A percentile compares a stretch with the other conserved stretches of the same genome.
Conservation (phyloP, 2,113 vertebrate genomes). For the Haemorhous mexicanus region DNA sequence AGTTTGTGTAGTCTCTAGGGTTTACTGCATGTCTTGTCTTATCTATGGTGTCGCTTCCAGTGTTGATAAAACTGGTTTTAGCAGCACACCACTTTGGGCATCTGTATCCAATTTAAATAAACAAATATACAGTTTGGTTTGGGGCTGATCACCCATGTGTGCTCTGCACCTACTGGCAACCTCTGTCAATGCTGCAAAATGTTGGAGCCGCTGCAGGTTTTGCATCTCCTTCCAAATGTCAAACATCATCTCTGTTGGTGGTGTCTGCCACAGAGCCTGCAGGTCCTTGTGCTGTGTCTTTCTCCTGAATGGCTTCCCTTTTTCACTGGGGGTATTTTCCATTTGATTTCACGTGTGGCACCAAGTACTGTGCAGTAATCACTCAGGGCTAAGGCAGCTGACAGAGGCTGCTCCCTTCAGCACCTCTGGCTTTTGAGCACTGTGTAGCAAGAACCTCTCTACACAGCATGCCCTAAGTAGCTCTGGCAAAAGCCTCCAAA, state of each 20-base stretch:
- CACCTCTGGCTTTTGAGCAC: neutral
- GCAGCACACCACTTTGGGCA: neutral
- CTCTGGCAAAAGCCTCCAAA: neutral
- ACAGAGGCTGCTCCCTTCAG: neutral
- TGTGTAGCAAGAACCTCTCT: neutral
- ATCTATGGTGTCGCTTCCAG: neutral
- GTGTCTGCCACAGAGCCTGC: neutral
- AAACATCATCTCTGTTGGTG: neutral
- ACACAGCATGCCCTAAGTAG: neutral
- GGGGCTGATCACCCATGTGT: neutral
- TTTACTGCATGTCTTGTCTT: neutral
- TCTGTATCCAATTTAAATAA: neutral
- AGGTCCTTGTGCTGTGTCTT: neutral
- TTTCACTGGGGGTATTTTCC: neutral
- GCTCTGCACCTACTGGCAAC: neutral
- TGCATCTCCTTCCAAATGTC: neutral
- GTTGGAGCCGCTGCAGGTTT: neutral
- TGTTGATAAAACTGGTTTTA: neutral
- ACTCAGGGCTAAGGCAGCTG: neutral
- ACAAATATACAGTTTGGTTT: neutral
- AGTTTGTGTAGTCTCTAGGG: neutral
- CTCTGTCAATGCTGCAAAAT: neutral
- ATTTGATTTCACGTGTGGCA: neutral
- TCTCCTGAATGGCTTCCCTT: neutral
- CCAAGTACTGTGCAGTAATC: neutral